phyloP scores from a whole-genome alignment of 2,888 invertebrate genomes.

The Cheilosia grossa region DNA sequence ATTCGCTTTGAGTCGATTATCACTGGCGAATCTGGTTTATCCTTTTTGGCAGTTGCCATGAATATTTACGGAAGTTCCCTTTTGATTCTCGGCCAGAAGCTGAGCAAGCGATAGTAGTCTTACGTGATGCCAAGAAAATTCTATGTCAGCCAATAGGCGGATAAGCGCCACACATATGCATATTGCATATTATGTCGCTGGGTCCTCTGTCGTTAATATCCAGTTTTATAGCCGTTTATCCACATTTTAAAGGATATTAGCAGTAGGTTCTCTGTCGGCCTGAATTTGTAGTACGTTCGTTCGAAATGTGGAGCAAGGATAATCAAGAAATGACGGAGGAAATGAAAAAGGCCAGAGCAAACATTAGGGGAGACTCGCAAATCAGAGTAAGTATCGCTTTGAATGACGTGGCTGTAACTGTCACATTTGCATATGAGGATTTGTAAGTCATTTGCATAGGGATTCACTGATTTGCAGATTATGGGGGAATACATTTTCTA shows the following conservation, averaged over 20 bases:
- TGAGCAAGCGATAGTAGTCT: conserved; percentile 28
- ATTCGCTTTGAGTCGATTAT: conserved; percentile 9
- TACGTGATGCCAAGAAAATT: conserved; percentile 56
- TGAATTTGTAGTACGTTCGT: background rate
- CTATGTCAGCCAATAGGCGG: conserved; percentile 39
- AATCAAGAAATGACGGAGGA: conserved; percentile 1
- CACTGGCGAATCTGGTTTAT: conserved; percentile 12
- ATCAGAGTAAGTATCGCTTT: background rate
- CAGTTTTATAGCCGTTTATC: conserved; percentile 41
- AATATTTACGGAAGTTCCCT: conserved; percentile 32
- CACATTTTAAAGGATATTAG: conserved; percentile 53
- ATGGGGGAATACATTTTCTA: conserved; percentile 17
- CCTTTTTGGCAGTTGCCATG: conserved; percentile 40
- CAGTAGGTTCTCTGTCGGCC: conserved; percentile 3
- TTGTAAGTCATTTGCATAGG: conserved; percentile 11
- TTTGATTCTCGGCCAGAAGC: conserved; percentile 53
- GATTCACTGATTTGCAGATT: conserved; percentile 27
- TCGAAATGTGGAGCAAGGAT: conserved; percentile 20
- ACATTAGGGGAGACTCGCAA: background rate
- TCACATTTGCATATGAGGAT: conserved; percentile 27
- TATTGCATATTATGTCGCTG: conserved; percentile 29
- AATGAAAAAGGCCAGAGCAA: background rate
- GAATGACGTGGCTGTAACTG: conserved; percentile 6
- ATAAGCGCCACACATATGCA: conserved; percentile 14
- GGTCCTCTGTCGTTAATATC: conserved; percentile 29